Conservation (phyloP, 2,113 vertebrate genomes). For the Ictalurus punctatus region DNA sequence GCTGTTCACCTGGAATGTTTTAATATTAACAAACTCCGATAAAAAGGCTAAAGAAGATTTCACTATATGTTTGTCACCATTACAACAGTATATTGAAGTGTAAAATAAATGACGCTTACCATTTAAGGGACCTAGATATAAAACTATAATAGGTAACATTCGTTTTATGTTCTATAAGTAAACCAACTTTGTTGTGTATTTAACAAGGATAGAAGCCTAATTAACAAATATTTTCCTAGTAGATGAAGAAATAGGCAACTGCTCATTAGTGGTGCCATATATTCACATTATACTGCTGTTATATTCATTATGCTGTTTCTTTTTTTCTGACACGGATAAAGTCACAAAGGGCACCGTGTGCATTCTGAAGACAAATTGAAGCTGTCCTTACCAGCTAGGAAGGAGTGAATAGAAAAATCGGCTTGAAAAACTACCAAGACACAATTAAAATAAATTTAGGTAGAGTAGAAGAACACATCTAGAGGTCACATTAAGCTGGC, state of each 20-base stretch:
- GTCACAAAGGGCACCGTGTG: constrained; percentile 8
- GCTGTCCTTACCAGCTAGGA: constrained; percentile 24
- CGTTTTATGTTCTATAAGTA: not conserved
- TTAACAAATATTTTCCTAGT: not conserved
- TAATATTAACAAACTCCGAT: not conserved
- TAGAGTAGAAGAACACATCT: constrained; percentile 52
- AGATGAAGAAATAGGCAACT: not conserved
- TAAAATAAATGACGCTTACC: not conserved
- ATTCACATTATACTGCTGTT: not conserved
- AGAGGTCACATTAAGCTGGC: constrained; percentile 57
- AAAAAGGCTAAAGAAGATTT: not conserved
- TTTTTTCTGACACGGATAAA: constrained; percentile 4
- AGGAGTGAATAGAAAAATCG: constrained; percentile 28
- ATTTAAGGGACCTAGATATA: not conserved
- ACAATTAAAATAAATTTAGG: constrained; percentile 62
- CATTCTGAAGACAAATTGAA: constrained; percentile 38
- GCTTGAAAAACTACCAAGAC: constrained; percentile 50
- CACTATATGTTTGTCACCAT: not conserved
- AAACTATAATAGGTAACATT: not conserved
- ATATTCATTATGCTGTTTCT: constrained; percentile 27
- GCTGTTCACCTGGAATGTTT: constrained; percentile 36
- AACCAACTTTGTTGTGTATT: not conserved
- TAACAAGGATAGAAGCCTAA: not conserved
- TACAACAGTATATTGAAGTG: not conserved
- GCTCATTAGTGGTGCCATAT: constrained; percentile 16